Conservation (phyloP, 2,888 invertebrate genomes). For the Peribatodes rhomboidaria region DNA sequence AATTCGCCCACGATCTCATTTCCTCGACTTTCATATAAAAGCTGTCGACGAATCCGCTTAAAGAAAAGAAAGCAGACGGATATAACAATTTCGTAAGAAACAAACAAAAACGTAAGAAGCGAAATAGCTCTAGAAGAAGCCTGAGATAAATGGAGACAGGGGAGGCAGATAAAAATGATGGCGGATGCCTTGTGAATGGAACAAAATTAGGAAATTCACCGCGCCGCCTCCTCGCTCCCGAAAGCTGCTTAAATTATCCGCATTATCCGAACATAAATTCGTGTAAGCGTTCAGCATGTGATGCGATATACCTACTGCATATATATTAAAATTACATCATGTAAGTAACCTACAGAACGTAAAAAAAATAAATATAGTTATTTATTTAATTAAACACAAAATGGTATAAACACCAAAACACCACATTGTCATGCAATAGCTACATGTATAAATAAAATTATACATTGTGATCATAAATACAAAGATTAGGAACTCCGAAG, state of each 20-base stretch:
- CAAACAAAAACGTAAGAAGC: constrained; percentile 82
- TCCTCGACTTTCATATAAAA: constrained; percentile 78
- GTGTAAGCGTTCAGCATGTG: constrained; percentile 47
- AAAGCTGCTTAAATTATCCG: constrained; percentile 76
- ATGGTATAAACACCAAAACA: no score
- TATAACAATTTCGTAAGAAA: constrained; percentile 84
- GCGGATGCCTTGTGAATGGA: constrained; percentile 82
- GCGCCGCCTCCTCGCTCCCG: constrained; percentile 71
- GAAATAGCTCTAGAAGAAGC: constrained; percentile 75
- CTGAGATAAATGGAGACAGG: constrained; percentile 81
- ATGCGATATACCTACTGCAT: constrained; percentile 25
- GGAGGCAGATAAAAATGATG: constrained; percentile 85
- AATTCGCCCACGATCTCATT: constrained; percentile 76
- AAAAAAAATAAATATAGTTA: no score
- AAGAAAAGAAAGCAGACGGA: constrained; percentile 80
- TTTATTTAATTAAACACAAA: no score
- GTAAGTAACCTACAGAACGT: neutral
- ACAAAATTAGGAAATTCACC: constrained; percentile 83
- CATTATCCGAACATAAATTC: constrained; percentile 67
- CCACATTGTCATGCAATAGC: no score
- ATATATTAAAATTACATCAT: constrained; percentile 12
- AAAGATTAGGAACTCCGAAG: no score
- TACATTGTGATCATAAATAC: no score
- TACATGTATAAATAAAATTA: no score
- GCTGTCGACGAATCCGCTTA: constrained; percentile 79